Evolutionary conservation across 2,888 invertebrate species (phyloP), one percentile per base, ranked within the genome.

Genomic region (Chaetoderma sp.): DNA sequence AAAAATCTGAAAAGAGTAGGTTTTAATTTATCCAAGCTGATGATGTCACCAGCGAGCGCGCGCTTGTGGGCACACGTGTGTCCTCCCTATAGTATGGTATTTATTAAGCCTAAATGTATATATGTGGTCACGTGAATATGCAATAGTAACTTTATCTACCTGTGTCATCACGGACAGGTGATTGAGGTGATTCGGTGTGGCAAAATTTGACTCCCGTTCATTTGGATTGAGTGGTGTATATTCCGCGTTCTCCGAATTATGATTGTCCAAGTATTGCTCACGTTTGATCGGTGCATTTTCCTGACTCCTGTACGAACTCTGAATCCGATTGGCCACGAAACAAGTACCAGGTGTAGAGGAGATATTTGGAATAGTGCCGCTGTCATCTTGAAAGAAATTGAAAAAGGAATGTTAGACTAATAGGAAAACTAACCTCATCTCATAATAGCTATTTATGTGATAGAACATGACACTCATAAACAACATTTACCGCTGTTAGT

Each of bases 301-400:
- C 27, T n/a, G 3, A 6, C 28, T 13, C 21, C 55, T 42, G n/a
- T 67, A 60, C 6, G 67, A 25, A 21, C 27, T 63, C 16, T 64
- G 58, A 2, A 45, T 44, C 4, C 75, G 66, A 47, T 75, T 78
- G 54, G 80, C 83, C 18, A 83, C 75, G 55, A 82, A 83, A 57
- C 83, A 83, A 13, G 81, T 83, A 42, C 81, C 78, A 1, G 83
- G 79, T 2, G 79, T 74, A 18, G 76, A 76, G 28, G 78, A 77
- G 5, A 83, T 68, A 39, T 77, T 78, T 1, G 78, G 81, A 8
- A 78, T 72, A 5, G 72, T 58, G 2, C 79, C 81, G 1, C 65
- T 72, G 45, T 81, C 81, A 56, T 83, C 83, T 83, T 64, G 2
- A 64, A 70, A 63, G n/a, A 13, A 45, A 27, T 32, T 13, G 18